Conservation (phyloP, 2,113 vertebrate genomes). For the Xerus inauris region DNA sequence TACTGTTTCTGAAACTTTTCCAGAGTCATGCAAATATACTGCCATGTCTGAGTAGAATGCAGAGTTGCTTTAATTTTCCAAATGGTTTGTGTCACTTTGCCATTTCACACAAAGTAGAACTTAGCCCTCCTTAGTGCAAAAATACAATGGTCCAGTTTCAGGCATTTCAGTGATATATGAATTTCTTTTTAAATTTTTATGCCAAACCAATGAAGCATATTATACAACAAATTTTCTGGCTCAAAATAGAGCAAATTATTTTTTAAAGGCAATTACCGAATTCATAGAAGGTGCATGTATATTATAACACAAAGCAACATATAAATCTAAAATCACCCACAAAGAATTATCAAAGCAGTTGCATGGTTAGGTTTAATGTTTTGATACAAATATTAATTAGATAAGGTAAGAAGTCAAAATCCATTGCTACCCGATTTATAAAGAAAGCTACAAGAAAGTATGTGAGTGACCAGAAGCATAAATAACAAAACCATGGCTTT, state of each 20-base stretch:
- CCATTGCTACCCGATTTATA: neutral
- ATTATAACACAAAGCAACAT: neutral
- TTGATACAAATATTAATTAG: constrained; percentile 16
- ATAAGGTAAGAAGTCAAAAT: neutral
- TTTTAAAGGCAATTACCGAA: constrained; percentile 20
- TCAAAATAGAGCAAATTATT: neutral
- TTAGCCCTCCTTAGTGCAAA: neutral
- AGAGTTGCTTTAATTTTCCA: constrained; percentile 13
- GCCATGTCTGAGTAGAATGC: neutral
- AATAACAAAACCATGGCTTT: neutral
- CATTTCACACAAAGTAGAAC: neutral
- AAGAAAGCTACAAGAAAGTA: neutral
- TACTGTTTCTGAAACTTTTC: neutral
- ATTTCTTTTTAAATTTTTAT: constrained; percentile 48
- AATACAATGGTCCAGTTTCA: constrained; percentile 22
- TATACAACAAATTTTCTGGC: neutral
- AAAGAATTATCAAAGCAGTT: neutral
- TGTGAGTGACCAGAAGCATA: neutral
- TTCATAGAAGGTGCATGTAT: neutral
- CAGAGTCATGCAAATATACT: neutral
- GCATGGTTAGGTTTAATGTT: neutral
- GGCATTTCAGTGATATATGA: neutral
- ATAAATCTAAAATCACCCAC: neutral
- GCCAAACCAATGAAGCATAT: neutral
- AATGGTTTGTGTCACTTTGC: neutral